These are phyloP conservation scores for Meiosimyza platycephala DNA, from an alignment of 2,888 invertebrate species.

Conservation along the genomic window DNA sequence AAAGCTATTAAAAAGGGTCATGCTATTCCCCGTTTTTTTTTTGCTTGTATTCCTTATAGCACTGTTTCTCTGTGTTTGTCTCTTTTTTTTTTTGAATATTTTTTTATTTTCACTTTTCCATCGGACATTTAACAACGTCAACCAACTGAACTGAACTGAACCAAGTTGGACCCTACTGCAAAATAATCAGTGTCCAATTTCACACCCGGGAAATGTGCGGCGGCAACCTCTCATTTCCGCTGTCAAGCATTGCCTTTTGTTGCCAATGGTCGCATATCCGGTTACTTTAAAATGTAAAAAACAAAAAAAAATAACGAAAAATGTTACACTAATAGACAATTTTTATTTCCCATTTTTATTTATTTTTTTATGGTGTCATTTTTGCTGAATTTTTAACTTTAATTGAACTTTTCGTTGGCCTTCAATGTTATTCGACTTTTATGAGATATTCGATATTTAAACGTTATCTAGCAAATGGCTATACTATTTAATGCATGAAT, in stretches of 20 bases:
- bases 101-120: neutral
- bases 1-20: constrained; percentile 17
- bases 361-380: no score
- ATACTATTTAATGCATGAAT: no score
- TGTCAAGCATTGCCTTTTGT: constrained; percentile 13
- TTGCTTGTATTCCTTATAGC: neutral
- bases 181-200: constrained; percentile 35
- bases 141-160: constrained; percentile 2
- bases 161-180: constrained; percentile 11
- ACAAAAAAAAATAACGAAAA: no score
- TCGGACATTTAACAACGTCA: neutral
- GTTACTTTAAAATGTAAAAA: no score
- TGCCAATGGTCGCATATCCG: constrained; percentile 32
- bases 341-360: no score
- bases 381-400: no score
- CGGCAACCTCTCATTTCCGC: constrained; percentile 13
- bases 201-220: constrained; percentile 32
- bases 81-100: neutral
- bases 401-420: no score
- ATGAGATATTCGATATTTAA: no score
- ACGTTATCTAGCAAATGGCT: no score
- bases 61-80: neutral
- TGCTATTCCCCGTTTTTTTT: neutral
- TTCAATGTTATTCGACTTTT: no score
- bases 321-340: no score